Conservation (phyloP, 1,140 invertebrate species). For the Telenomus remus region DNA sequence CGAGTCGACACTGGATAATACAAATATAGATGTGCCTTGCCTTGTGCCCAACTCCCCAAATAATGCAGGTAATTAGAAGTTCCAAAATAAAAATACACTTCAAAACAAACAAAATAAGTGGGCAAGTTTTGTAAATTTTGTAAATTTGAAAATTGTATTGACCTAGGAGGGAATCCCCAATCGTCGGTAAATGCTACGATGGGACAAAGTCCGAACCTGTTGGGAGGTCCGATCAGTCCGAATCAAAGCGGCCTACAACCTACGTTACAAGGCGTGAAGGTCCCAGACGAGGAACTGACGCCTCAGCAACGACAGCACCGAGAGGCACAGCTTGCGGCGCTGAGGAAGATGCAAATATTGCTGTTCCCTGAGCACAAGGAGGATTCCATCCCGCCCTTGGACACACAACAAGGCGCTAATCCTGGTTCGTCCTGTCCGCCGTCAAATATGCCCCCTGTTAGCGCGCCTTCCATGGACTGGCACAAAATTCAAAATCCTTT, state of each 20-base stretch:
- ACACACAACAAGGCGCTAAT: constrained; percentile 69
- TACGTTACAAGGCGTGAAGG: constrained; percentile 86
- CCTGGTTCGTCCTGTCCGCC: constrained; percentile 66
- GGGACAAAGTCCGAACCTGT: constrained; percentile 73
- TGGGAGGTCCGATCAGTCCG: constrained; percentile 74
- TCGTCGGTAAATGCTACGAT: constrained; percentile 67
- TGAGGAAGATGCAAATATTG: constrained; percentile 94
- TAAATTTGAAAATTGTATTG: constrained; percentile 1
- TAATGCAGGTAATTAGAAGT: constrained; percentile 67
- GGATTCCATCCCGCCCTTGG: constrained; percentile 63
- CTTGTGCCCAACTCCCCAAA: constrained; percentile 74
- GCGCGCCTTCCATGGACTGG: constrained; percentile 85
- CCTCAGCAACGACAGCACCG: constrained; percentile 95
- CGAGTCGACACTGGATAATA: constrained; percentile 73
- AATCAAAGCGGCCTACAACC: constrained; percentile 77
- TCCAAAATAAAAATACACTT: constrained; percentile 12
- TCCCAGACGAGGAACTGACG: constrained; percentile 97
- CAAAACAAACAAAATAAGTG: neutral
- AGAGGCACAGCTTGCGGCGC: constrained; percentile 92
- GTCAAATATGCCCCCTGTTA: constrained; percentile 67
- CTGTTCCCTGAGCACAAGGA: constrained; percentile 87
- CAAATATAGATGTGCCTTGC: constrained; percentile 75
- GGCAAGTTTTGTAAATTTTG: too few relatives aligned
- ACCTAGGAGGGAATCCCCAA: constrained; percentile 68
- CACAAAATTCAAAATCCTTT: constrained; percentile 91